Conservation (phyloP, 2,888 invertebrate genomes). For the Beris morrisii region DNA sequence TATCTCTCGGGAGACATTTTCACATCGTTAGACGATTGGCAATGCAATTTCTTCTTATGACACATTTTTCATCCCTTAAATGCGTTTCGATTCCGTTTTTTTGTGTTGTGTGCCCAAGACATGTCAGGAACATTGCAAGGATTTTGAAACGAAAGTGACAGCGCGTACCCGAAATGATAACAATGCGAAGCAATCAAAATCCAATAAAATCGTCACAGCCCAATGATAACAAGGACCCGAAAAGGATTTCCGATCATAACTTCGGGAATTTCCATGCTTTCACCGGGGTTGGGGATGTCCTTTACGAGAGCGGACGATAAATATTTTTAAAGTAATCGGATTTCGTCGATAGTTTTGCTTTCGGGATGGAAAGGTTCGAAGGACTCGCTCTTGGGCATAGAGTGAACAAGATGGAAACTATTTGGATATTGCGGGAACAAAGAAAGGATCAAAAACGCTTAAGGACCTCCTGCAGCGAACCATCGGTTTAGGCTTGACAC, state of each 20-base stretch:
- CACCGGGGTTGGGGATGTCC: background rate
- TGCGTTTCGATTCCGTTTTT: too few species aligned
- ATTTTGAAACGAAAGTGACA: slow-evolving; percentile 14
- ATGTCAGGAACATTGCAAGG: slow-evolving; percentile 20
- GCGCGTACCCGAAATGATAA: slow-evolving; percentile 8
- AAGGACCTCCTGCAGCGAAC: slow-evolving; percentile 10
- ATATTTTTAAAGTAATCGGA: slow-evolving; percentile 32
- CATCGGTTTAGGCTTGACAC: slow-evolving; percentile 1
- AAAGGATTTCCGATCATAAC: slow-evolving; percentile 26
- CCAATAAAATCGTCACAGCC: slow-evolving; percentile 34
- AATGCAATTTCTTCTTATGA: slow-evolving; percentile 29
- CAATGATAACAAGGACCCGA: slow-evolving; percentile 25
- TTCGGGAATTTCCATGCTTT: slow-evolving; percentile 14
- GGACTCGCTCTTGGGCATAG: background rate
- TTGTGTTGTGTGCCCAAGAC: background rate
- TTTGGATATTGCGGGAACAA: background rate
- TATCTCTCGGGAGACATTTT: slow-evolving; percentile 14
- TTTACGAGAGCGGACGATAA: slow-evolving; percentile 14
- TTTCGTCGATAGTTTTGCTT: slow-evolving; percentile 21
- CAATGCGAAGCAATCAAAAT: slow-evolving; percentile 36
- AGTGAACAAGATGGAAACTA: background rate
- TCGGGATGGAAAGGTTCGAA: background rate
- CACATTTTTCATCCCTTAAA: slow-evolving; percentile 12
- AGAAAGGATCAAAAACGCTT: slow-evolving; percentile 14
- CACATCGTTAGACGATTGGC: slow-evolving; percentile 30